Base-by-base conservation (phyloP, 2,113 vertebrate genomes). In the Riparia riparia region DNA sequence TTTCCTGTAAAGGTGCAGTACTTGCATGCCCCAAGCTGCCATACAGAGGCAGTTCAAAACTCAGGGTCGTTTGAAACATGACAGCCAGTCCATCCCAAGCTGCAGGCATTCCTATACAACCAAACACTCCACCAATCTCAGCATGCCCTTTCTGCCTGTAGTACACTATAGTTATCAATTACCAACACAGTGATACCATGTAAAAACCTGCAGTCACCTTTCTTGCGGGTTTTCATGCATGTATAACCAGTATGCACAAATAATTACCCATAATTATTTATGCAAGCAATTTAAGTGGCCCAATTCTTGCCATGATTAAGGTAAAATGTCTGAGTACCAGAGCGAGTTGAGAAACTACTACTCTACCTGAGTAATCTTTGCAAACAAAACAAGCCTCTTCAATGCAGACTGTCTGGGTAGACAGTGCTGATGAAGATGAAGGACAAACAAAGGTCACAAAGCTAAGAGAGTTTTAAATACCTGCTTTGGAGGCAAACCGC, bases 181-280 rank as follows among this genome's bases (percentile, higher is more conserved):
- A 73, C 4, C 26, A 41, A 18, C 10, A 29, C 1, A 69, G 9
- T 0, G 0, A 22, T 8, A 37, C 4, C 20, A 10, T 7, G 41
- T 31, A 49, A 85, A 89, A 91, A 54, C 20, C 14, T 32, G 42
- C 16, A 57, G 19, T 29, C 69, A 25, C 2, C 42, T 64, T 41
- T 51, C 34, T 47, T 44, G 20, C 11, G 29, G 12, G 28, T 41
- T 78, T 92, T 28, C 69, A 87, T 2, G 11, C 31, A 26, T 7
- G 3, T 7, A 4, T 42, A 69, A 81, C 24, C 8, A n/a, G 18
- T 15, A 50, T 2, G 6, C 18, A 68, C 4, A 13, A 45, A 61
- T 0, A 73, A 20, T 26, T 24, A 80, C 9, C 32, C 9, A 28
- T 12, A 37, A 60, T 26, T 39, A 61, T 39, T 39, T 39, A 61